Percentiles rank a stretch among this genome's conserved stretches.
Conservation (phyloP, 2,113 vertebrate species). For the Neodon shergylaensis region DNA sequence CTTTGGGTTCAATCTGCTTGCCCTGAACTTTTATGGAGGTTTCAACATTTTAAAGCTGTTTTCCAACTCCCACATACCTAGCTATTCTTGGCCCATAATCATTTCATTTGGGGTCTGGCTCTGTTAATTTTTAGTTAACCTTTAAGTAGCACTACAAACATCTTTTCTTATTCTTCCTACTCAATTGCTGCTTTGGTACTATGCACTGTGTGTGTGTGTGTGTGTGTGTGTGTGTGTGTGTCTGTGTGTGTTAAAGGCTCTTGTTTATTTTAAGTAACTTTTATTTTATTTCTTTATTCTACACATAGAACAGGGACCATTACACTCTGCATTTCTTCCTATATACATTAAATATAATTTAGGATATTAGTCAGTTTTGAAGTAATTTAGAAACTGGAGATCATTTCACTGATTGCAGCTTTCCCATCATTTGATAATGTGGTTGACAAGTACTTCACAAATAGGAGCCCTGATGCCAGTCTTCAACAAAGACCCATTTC, state of each 20-base stretch:
- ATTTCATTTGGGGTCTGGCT: slow-evolving; percentile 36
- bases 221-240: neutral
- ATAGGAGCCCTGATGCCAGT: neutral
- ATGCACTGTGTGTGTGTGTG: neutral
- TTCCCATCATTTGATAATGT: neutral
- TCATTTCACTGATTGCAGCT: neutral
- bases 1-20: slow-evolving; percentile 53
- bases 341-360: neutral
- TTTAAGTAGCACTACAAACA: slow-evolving; percentile 35
- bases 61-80: slow-evolving; percentile 52
- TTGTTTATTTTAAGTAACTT: slow-evolving; percentile 31
- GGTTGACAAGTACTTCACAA: slow-evolving; percentile 8
- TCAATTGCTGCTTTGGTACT: slow-evolving; percentile 7
- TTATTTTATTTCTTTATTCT: slow-evolving; percentile 24
- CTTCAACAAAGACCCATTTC: slow-evolving; percentile 23
- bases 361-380: slow-evolving; percentile 8
- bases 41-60: slow-evolving; percentile 59
- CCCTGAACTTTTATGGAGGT: slow-evolving; percentile 51
- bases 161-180: slow-evolving; percentile 43
- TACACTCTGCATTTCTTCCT: neutral
- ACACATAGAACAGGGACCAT: neutral
- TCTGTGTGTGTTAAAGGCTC: neutral
- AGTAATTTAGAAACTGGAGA: slow-evolving; percentile 29
- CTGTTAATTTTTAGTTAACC: slow-evolving; percentile 60
- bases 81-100: slow-evolving; percentile 57